Base-by-base conservation (phyloP, 2,888 invertebrate genomes). In the Drosophila planitibia region DNA sequence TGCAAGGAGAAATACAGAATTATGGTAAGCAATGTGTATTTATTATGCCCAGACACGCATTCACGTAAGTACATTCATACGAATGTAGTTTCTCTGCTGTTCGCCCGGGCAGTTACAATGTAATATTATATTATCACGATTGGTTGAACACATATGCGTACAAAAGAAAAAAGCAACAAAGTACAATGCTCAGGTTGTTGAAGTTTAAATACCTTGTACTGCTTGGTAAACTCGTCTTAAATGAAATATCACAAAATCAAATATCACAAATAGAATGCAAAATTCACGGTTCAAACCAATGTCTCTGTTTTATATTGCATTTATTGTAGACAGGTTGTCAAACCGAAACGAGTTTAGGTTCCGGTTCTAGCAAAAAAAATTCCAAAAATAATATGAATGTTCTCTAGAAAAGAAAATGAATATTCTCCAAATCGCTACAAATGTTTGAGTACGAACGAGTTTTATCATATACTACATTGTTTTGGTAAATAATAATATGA, bases 1-100 rank as follows among this genome's bases (percentile, higher is more conserved):
- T 97, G 97, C 94, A 96, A 96, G 92, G 97, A 97, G 92, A 97
- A 97, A 91, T 95, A 96, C 91, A 94, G 96, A 91, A 96, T 97
- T 89, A 96, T 96, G 96, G 96, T 96, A 93, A 95, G 94, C 49
- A 37, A 5, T 16, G 33, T 39, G 32, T 2, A 22, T 16, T 16
- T 16, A 7, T 12, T 19, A 28, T 55, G 12, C 2, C 12, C 37
- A 37, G 35, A 14, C 19, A 39, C 19, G 39, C 57, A n/a, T 37
- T 35, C 25, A 55, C 14, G 37, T 37, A 37, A 12, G 4, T 33
- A 4, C 19, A 53, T 22, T 55, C 49, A 28, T 4, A 19, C 28
- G 28, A 51, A 19, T 51, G 10, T 25, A 28, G 19, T 51, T 53
- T 44, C 39, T 25, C 44, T 61, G 35, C 63, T 67, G 67, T 41